Conservation (phyloP, 2,797 vertebrate species). For the Tangara arthus region DNA sequence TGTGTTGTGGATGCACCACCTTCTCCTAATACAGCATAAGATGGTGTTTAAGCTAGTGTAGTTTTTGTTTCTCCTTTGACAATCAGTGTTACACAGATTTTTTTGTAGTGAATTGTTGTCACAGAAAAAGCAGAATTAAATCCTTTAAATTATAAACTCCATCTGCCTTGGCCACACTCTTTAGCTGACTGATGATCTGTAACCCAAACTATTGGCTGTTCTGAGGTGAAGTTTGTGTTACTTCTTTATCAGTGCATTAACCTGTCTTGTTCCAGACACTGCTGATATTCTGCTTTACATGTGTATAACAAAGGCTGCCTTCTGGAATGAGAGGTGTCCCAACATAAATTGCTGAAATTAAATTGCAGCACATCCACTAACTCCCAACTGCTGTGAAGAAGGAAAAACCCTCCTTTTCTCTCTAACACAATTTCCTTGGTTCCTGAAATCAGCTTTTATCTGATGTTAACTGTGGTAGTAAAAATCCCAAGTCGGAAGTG, state of each 20-base stretch:
- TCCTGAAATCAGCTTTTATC: conserved; percentile 63
- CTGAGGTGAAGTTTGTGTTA: neutral
- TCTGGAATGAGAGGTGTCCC: neutral
- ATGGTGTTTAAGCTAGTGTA: neutral
- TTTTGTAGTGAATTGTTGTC: neutral
- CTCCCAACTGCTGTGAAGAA: neutral
- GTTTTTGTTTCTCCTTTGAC: neutral
- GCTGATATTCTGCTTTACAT: neutral
- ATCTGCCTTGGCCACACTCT: neutral
- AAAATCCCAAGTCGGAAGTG: conserved; percentile 54
- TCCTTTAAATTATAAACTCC: neutral
- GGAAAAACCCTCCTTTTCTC: conserved; percentile 6
- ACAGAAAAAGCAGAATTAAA: neutral
- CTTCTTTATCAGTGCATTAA: neutral
- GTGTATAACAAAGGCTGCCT: neutral
- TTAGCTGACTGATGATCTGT: neutral
- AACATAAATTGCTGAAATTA: neutral
- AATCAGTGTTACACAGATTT: neutral
- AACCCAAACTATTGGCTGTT: neutral
- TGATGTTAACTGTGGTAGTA: conserved; percentile 29
- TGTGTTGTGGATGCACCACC: neutral
- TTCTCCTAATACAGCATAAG: neutral
- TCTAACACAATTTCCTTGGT: neutral
- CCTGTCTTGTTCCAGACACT: neutral
- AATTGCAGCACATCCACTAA: neutral